phyloP scores from a whole-genome alignment of 2,113 vertebrate species.

The Grus americana region DNA sequence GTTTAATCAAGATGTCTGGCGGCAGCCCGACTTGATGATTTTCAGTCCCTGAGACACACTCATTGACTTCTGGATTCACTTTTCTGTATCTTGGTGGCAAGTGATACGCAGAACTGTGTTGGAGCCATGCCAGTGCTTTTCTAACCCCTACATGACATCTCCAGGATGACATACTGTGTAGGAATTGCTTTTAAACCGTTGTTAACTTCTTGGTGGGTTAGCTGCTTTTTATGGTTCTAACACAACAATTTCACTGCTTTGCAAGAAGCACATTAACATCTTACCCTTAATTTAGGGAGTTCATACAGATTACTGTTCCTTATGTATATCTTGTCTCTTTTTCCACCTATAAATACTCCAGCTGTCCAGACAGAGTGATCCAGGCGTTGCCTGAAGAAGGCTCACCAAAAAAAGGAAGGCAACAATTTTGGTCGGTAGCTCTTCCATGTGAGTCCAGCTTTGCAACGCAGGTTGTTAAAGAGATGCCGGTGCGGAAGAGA shows the following conservation, averaged over 20 bases:
- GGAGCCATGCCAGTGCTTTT: slow-evolving; percentile 35
- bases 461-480: not conserved
- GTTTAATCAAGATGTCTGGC: not conserved
- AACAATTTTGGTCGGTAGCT: not conserved
- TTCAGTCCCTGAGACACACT: not conserved
- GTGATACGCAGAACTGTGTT: not conserved
- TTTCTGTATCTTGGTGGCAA: slow-evolving; percentile 13
- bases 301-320: not conserved
- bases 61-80: slow-evolving; percentile 37
- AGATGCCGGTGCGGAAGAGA: not conserved
- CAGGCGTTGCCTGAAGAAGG: not conserved
- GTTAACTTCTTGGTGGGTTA: slow-evolving; percentile 8
- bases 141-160: slow-evolving; percentile 34
- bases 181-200: slow-evolving; percentile 26
- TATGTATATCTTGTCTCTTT: not conserved
- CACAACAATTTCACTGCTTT: not conserved
- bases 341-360: not conserved
- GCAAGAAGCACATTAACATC: not conserved
- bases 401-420: not conserved
- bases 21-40: not conserved
- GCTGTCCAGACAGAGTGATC: not conserved
- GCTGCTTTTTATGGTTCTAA: slow-evolving; percentile 1
- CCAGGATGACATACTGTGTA: slow-evolving; percentile 13
- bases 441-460: not conserved
- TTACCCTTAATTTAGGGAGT: not conserved